phyloP scores from a whole-genome alignment of 2,797 vertebrate genomes.

The Prunella strophiata region DNA sequence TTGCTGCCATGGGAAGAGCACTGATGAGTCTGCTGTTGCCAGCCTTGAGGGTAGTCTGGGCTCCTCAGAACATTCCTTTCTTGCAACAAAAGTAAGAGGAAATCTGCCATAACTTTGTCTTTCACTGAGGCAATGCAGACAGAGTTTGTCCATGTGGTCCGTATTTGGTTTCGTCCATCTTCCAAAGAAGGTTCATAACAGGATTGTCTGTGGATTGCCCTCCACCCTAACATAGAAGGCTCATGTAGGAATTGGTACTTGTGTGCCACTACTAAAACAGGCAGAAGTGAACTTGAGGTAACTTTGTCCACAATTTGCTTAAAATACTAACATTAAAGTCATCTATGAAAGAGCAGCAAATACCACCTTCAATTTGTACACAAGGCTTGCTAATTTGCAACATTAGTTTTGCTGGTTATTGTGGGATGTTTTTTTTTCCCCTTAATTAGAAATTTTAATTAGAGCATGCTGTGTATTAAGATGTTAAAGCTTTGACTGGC shows the following conservation, averaged over 20 bases:
- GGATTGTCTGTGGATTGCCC: not conserved
- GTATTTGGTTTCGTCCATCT: not conserved
- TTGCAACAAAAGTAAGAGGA: not conserved
- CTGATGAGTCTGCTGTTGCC: not conserved
- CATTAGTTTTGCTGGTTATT: slow-evolving; percentile 53
- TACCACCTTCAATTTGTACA: slow-evolving; percentile 16
- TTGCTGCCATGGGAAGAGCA: not conserved
- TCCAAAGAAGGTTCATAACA: not conserved
- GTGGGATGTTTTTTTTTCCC: not conserved
- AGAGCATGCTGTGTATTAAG: slow-evolving; percentile 69
- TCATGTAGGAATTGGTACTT: not conserved
- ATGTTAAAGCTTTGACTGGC: slow-evolving; percentile 70
- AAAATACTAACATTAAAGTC: not conserved
- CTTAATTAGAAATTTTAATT: slow-evolving; percentile 76
- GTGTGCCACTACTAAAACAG: not conserved
- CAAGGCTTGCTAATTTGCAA: slow-evolving; percentile 61
- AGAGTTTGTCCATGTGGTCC: not conserved
- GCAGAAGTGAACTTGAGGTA: not conserved
- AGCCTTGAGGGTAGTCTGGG: not conserved
- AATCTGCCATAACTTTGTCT: not conserved
- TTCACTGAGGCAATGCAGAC: not conserved
- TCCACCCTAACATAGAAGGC: not conserved
- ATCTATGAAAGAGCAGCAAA: slow-evolving; percentile 10
- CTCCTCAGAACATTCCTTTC: not conserved
- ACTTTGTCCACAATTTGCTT: slow-evolving; percentile 5